Percentiles rank a stretch among this genome's conserved stretches.
phyloP scores from a whole-genome alignment of 64 coral and sea anemone genomes.

The Actinia tenebrosa region DNA sequence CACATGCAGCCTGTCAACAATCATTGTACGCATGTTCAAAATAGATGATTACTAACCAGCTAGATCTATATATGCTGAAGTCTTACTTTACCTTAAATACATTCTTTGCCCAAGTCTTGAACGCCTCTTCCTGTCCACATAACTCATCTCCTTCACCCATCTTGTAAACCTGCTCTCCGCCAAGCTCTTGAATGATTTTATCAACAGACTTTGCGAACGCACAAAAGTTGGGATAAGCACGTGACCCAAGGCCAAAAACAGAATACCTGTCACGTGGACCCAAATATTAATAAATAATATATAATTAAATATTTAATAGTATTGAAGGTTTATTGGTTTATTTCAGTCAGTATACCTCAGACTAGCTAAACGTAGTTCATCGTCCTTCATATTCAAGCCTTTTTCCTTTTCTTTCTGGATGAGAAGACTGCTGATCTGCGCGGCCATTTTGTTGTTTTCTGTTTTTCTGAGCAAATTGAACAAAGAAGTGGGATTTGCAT shows the following conservation, averaged over 20 bases:
- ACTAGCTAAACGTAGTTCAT: constrained; percentile 82
- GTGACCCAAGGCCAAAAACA: constrained; percentile 89
- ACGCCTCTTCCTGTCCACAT: constrained; percentile 88
- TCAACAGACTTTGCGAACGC: constrained; percentile 87
- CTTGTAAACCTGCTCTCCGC: constrained; percentile 66
- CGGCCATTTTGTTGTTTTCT: constrained; percentile 5
- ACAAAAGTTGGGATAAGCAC: constrained; percentile 95
- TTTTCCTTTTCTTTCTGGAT: constrained; percentile 80
- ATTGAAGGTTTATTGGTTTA: background rate
- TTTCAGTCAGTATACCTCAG: constrained; percentile 50
- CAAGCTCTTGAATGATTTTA: constrained; percentile 78
- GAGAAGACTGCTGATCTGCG: constrained; percentile 51
- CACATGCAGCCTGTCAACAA: constrained; percentile 46
- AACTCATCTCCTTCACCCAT: constrained; percentile 89
- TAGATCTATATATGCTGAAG: no score
- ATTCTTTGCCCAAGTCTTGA: constrained; percentile 86
- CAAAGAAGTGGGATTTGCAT: background rate
- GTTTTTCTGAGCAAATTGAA: background rate
- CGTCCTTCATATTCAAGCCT: constrained; percentile 50
- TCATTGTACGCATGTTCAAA: background rate
- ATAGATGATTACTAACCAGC: background rate
- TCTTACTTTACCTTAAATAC: constrained; percentile 72
- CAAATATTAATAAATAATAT: background rate
- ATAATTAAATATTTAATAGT: background rate
- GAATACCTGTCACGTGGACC: constrained; percentile 53